A percentile compares a stretch with the other conserved stretches of the same genome.
Conservation (phyloP, 1,140 invertebrate species). For the Cyclargus thomasi region DNA sequence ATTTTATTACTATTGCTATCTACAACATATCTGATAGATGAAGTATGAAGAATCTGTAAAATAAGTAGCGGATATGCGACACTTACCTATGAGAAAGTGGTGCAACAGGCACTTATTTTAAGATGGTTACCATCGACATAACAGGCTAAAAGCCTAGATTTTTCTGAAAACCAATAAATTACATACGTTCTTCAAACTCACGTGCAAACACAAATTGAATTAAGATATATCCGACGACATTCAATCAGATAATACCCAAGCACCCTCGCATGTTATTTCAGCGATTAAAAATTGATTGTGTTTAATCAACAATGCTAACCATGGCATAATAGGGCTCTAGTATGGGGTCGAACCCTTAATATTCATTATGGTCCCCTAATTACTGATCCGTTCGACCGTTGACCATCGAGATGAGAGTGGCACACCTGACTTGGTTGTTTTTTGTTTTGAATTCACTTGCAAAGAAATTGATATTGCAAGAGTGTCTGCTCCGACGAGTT, state of each 20-base stretch:
- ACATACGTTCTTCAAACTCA: neutral
- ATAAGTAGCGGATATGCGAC: too few relatives aligned
- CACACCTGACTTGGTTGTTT: constrained; percentile 56
- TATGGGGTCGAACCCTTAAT: constrained; percentile 61
- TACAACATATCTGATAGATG: too few relatives aligned
- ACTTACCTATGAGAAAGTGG: too few relatives aligned
- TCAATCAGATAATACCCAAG: constrained; percentile 17
- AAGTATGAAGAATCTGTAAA: too few relatives aligned
- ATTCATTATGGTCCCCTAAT: constrained; percentile 70
- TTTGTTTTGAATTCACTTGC: constrained; percentile 57
- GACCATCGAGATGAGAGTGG: constrained; percentile 43
- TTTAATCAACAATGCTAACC: constrained; percentile 58
- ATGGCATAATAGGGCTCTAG: constrained; percentile 39
- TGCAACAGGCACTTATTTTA: too few relatives aligned
- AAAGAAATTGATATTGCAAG: constrained; percentile 59
- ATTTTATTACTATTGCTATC: too few relatives aligned
- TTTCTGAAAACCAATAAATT: too few relatives aligned
- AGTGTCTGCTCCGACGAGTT: constrained; percentile 42
- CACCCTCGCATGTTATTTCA: constrained; percentile 39
- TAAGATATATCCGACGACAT: neutral
- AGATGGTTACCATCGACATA: too few relatives aligned
- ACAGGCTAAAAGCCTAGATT: too few relatives aligned
- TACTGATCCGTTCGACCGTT: constrained; percentile 53
- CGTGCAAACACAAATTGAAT: neutral
- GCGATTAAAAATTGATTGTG: constrained; percentile 54